Conservation (phyloP, 2,888 invertebrate species). For the Imbricaverruca yamaguchii region DNA sequence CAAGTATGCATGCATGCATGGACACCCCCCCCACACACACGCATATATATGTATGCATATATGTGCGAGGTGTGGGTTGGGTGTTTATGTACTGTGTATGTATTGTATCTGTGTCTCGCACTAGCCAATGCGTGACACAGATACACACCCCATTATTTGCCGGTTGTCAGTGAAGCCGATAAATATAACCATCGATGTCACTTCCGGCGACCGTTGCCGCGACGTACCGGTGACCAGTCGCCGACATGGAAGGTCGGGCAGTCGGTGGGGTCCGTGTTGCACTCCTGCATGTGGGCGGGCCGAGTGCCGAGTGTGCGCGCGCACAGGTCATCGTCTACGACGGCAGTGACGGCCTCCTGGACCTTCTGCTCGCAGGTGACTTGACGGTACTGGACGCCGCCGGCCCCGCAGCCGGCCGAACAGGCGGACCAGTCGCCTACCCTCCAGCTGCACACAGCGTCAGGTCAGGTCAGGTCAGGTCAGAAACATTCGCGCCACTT, state of each 20-base stretch:
- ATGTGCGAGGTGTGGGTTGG: too few relatives aligned
- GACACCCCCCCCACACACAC: too few relatives aligned
- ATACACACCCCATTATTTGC: too few relatives aligned
- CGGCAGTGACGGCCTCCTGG: conserved; percentile 59
- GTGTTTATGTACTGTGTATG: too few relatives aligned
- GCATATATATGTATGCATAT: too few relatives aligned
- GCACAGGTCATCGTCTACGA: conserved; percentile 69
- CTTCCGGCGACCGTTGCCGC: too few relatives aligned
- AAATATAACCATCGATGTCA: too few relatives aligned
- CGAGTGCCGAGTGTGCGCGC: conserved; percentile 36
- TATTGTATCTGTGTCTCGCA: too few relatives aligned
- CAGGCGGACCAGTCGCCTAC: conserved; percentile 72
- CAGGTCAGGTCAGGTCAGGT: background rate
- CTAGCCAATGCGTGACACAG: too few relatives aligned
- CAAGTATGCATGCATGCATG: too few relatives aligned
- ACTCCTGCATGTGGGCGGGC: conserved; percentile 59
- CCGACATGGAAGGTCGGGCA: conserved; percentile 83
- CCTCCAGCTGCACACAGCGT: conserved; percentile 52
- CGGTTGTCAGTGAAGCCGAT: too few relatives aligned
- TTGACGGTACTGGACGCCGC: conserved; percentile 41
- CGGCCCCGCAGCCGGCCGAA: conserved; percentile 65
- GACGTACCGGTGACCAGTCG: conserved; percentile 78
- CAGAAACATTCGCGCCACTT: too few relatives aligned
- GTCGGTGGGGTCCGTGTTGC: conserved; percentile 60
- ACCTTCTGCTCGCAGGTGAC: conserved; percentile 74